Evolutionary conservation across 2,888 invertebrate species (phyloP).

Genomic region (Yponomeuta evonymella): DNA sequence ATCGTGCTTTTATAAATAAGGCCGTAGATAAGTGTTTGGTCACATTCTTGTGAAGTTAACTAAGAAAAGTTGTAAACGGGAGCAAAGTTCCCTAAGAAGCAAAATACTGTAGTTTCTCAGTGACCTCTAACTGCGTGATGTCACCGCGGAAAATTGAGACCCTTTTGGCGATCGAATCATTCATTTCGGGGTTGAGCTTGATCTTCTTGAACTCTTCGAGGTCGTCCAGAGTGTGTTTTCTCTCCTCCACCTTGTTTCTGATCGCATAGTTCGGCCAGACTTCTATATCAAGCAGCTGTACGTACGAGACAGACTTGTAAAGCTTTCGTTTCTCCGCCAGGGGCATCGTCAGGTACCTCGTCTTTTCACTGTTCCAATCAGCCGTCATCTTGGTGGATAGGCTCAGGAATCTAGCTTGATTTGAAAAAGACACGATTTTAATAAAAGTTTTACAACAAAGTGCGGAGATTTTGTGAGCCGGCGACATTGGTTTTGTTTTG

Average conservation of each 20-base stretch:
- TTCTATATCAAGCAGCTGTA: slow-evolving; percentile 61
- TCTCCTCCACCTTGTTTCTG: slow-evolving; percentile 48
- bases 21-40: no score
- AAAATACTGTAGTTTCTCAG: slow-evolving; percentile 10
- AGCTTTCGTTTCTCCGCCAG: slow-evolving; percentile 71
- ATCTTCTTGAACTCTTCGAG: slow-evolving; percentile 46
- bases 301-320: slow-evolving; percentile 57
- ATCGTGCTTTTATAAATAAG: no score
- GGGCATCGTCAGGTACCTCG: slow-evolving; percentile 68
- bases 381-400: slow-evolving; percentile 45
- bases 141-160: slow-evolving; percentile 85
- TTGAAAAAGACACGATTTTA: not conserved
- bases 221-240: slow-evolving; percentile 56
- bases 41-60: no score
- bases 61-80: no score
- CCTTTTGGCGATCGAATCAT: slow-evolving; percentile 71
- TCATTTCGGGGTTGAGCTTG: slow-evolving; percentile 46
- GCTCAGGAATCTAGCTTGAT: slow-evolving; percentile 30
- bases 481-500: slow-evolving; percentile 21
- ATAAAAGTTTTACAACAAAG: slow-evolving; percentile 27
- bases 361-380: slow-evolving; percentile 68
- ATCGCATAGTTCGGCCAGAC: slow-evolving; percentile 74
- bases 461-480: slow-evolving; percentile 23
- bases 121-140: slow-evolving; percentile 86
- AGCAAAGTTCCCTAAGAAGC: no score